A percentile compares a stretch with the other conserved stretches of the same genome.
Conservation (phyloP, 2,113 vertebrate genomes). For the Chaetorhynchus papuensis region DNA sequence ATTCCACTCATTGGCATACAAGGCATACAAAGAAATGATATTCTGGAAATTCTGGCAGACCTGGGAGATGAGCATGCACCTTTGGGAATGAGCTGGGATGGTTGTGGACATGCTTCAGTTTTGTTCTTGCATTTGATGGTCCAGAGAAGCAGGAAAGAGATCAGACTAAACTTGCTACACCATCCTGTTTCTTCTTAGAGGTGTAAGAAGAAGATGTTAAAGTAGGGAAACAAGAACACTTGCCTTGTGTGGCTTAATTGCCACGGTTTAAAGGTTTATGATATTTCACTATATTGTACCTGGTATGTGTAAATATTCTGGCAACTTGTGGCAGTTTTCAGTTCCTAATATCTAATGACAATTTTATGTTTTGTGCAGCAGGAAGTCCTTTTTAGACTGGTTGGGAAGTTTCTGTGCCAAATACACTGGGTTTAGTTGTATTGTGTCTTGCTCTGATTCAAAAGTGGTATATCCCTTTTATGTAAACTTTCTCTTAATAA, state of each 20-base stretch:
- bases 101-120: neutral
- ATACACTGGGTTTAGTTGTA: neutral
- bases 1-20: accelerated
- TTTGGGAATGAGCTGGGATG: neutral
- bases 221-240: neutral
- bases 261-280: neutral
- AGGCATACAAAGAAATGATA: neutral
- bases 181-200: neutral
- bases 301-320: neutral
- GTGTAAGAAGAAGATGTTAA: neutral
- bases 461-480: neutral
- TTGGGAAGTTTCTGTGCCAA: neutral
- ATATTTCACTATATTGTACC: neutral
- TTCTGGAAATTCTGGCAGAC: neutral
- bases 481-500: neutral
- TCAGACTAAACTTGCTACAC: neutral
- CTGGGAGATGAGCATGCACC: neutral
- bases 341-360: neutral
- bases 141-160: neutral
- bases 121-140: neutral
- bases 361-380: neutral
- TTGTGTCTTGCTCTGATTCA: neutral
- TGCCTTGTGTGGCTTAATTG: neutral
- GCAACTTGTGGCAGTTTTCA: neutral
- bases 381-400: neutral